These are phyloP conservation scores for Pocillopora damicornis DNA, from an alignment of 64 coral and sea anemone species.

Conservation along the genomic window DNA sequence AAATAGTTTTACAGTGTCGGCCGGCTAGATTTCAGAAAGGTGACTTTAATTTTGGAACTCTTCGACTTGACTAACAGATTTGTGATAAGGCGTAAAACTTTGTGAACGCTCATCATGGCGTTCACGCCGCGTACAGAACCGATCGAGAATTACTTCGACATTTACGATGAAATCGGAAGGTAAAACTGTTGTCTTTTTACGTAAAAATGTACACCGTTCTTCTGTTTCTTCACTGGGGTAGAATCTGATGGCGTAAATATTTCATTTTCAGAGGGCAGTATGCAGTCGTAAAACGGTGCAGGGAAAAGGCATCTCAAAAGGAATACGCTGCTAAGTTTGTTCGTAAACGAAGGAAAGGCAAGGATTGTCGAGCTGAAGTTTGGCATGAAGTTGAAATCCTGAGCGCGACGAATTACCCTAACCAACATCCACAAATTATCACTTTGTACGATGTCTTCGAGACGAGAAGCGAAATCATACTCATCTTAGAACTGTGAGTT, in stretches of 20 bases:
- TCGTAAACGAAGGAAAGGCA: constrained; percentile 91
- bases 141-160: constrained; percentile 84
- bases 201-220: background rate
- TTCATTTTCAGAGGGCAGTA: constrained; percentile 73
- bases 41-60: background rate
- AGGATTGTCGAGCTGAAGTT: constrained; percentile 86
- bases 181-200: constrained; percentile 30
- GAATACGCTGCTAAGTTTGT: constrained; percentile 96
- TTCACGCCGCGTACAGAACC: constrained; percentile 51
- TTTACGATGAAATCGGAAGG: constrained; percentile 86
- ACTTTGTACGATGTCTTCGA: constrained; percentile 85
- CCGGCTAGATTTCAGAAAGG: background rate
- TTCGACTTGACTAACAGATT: constrained; percentile 2
- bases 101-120: constrained; percentile 37
- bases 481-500: constrained; percentile 90
- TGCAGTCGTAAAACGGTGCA: constrained; percentile 71
- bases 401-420: constrained; percentile 52
- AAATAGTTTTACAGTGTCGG: constrained; percentile 6
- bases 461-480: constrained; percentile 84
- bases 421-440: constrained; percentile 80
- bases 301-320: constrained; percentile 65
- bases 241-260: background rate
- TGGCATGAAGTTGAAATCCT: constrained; percentile 95
- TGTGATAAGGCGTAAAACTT: constrained; percentile 5
- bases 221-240: background rate